Evolutionary conservation across 2,113 vertebrate genomes (phyloP), one percentile per base, ranked within the genome.

Genomic region (Aptenodytes forsteri): DNA sequence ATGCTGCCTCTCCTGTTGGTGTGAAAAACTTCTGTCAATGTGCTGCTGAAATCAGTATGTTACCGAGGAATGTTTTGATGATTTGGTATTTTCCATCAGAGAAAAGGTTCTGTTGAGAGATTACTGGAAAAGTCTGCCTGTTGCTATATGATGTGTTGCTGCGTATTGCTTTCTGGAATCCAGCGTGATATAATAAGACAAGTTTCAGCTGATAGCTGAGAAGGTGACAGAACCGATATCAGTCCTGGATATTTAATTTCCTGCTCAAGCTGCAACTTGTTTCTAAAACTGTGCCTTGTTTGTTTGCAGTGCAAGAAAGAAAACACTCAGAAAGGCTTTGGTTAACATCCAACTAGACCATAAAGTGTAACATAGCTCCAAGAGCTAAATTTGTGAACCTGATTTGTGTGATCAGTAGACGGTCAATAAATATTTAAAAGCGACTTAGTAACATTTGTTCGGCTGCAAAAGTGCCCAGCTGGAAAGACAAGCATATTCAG

Each of bases 381-480:
- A 26, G 44, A 93, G 32, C 70, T 88, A 62, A 73, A 77, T 93
- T 36, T 44, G 42, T 90, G 86, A 44, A 88, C 26, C 29, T 86
- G 49, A 69, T 93, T 93, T 81, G 71, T 94, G 59, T 58, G 62
- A 79, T 95, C 55, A 83, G 58, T 38, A 90, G 66, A 62, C 21
- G n/a, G 54, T 67, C 77, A 72, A 85, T 91, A 90, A 90, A 90
- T 94, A 94, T 90, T 93, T 92, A 71, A 92, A 55, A 86, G 20
- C 20, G 55, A 47, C 55, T 86, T 86, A 66, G 76, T 86, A 88
- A 78, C 64, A 47, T 64, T 67, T 90, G 73, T 87, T 92, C 3
- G 2, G 13, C 71, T 83, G 40, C 62, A 42, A 29, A 91, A 94
- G 61, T 83, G 34, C 40, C 16, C 44, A 64, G 18, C 66, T 96